Evolutionary conservation across 2,113 vertebrate species (phyloP).

Genomic region (Proteles cristata): DNA sequence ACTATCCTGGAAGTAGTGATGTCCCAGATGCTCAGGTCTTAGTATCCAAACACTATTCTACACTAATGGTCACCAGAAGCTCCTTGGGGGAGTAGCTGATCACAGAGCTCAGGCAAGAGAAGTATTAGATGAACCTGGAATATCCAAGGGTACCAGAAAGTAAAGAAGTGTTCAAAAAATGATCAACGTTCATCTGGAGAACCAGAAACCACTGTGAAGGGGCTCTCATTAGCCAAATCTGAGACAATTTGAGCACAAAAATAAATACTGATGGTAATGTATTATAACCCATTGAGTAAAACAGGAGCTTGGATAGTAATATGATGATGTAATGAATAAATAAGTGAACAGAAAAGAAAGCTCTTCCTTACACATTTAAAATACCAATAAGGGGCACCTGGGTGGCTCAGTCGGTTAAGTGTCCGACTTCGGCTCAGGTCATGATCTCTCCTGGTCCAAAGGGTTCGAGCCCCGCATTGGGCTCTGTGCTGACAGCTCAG

Average conservation of each 20-base stretch:
- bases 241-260: background rate
- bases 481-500: too few species aligned
- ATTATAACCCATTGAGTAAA: background rate
- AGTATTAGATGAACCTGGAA: background rate
- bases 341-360: background rate
- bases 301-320: background rate
- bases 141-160: background rate
- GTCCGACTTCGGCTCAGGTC: too few species aligned
- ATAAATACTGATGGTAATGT: background rate
- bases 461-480: too few species aligned
- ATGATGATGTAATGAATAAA: background rate
- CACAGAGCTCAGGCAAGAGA: background rate
- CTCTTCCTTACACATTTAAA: background rate
- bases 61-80: background rate
- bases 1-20: background rate
- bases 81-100: background rate
- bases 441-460: too few species aligned
- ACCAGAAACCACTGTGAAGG: background rate
- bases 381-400: background rate
- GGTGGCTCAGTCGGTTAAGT: too few species aligned
- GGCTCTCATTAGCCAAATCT: background rate
- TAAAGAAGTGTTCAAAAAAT: background rate
- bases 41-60: background rate
- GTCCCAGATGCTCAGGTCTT: background rate
- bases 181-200: background rate